Percentiles rank a stretch among this genome's conserved stretches.
phyloP scores from a whole-genome alignment of 2,888 invertebrate species.

The Drosophila nr. fundita region DNA sequence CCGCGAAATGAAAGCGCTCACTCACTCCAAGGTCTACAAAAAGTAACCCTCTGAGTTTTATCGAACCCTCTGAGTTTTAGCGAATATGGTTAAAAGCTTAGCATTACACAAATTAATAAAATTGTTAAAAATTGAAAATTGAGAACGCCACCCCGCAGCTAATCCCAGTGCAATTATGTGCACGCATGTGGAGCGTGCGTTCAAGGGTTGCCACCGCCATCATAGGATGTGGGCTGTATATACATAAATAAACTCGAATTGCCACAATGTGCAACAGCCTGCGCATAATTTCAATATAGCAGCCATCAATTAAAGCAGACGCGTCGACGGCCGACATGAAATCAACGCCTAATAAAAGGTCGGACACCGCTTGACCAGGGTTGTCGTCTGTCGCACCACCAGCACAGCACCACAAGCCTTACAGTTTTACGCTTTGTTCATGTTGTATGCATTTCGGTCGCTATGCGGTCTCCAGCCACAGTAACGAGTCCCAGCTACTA shows the following conservation, averaged over 20 bases:
- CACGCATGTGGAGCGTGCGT: conserved; percentile 10
- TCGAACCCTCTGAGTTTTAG: neutral
- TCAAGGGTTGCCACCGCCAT: conserved; percentile 3
- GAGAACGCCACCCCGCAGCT: neutral
- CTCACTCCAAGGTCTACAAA: neutral
- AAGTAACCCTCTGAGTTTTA: neutral
- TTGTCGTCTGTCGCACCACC: conserved; percentile 17
- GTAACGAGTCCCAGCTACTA: conserved; percentile 20
- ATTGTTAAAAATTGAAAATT: conserved; percentile 8
- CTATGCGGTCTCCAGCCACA: conserved; percentile 55
- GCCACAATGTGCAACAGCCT: conserved; percentile 60
- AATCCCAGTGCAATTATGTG: conserved; percentile 15
- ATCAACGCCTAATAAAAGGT: conserved; percentile 59
- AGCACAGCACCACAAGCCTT: conserved; percentile 15
- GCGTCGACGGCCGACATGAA: conserved; percentile 28
- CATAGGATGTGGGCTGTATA: neutral
- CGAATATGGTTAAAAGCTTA: neutral
- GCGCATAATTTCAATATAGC: conserved; percentile 59
- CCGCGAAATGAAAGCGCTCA: neutral
- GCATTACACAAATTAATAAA: conserved; percentile 17
- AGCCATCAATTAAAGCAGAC: conserved; percentile 65
- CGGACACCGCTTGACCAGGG: conserved; percentile 38
- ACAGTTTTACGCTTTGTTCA: conserved; percentile 50
- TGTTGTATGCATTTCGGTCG: conserved; percentile 74
- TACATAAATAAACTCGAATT: conserved; percentile 20